A percentile compares a stretch with the other conserved stretches of the same genome.
Conservation (phyloP, 1,140 invertebrate species). For the Oncopeltus fasciatus region DNA sequence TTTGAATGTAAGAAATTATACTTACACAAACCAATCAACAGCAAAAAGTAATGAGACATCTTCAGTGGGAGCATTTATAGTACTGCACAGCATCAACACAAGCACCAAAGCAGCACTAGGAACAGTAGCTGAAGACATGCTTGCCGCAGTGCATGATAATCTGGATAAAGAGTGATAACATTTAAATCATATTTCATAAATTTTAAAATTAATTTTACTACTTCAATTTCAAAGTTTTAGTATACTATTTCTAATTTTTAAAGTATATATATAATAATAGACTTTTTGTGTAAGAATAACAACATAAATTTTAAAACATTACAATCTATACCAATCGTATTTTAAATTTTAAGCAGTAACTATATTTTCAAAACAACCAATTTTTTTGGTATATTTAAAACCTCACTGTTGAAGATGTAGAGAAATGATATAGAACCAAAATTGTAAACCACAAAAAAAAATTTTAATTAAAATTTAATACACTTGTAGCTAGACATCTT, state of each 20-base stretch:
- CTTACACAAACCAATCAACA: conserved; percentile 84
- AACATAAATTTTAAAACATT: too few species aligned
- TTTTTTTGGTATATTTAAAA: too few species aligned
- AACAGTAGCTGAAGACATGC: conserved; percentile 82
- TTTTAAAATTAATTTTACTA: neutral
- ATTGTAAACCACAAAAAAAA: too few species aligned
- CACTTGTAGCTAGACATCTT: too few species aligned
- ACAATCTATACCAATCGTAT: too few species aligned
- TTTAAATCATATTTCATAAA: neutral
- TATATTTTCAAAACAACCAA: too few species aligned
- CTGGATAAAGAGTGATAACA: conserved; percentile 33
- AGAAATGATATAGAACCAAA: too few species aligned
- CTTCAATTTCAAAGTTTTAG: neutral
- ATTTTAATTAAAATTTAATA: too few species aligned
- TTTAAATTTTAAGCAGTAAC: too few species aligned
- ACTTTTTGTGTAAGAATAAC: too few species aligned
- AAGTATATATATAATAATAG: neutral
- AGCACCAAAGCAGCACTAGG: conserved; percentile 83
- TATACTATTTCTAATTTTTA: neutral
- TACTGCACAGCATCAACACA: conserved; percentile 67
- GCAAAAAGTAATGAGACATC: conserved; percentile 75
- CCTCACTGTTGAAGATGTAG: too few species aligned
- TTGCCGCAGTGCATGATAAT: conserved; percentile 78
- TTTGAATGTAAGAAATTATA: too few species aligned
- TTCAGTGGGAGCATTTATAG: conserved; percentile 65